phyloP scores from a whole-genome alignment of 64 coral and sea anemone genomes.

The Montipora cactus region DNA sequence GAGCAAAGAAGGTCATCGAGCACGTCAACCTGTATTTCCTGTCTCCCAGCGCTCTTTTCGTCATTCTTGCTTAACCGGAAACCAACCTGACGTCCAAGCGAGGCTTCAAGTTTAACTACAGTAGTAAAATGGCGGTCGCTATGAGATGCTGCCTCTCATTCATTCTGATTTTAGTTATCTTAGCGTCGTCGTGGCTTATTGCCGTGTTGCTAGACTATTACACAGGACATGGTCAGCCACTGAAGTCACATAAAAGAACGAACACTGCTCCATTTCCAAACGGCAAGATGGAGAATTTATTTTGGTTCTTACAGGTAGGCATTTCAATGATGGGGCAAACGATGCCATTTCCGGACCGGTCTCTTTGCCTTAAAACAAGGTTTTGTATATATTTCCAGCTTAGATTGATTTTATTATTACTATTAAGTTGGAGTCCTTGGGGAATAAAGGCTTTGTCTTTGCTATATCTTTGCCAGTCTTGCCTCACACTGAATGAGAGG shows the following conservation, averaged over 20 bases:
- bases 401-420: background rate
- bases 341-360: constrained; percentile 4
- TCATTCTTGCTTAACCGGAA: constrained; percentile 4
- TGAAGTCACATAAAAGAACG: constrained; percentile 64
- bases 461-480: too few relatives aligned
- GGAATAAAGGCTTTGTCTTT: too few relatives aligned
- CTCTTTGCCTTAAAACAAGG: background rate
- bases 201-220: constrained; percentile 94
- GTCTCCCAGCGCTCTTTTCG: background rate
- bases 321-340: background rate
- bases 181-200: constrained; percentile 86
- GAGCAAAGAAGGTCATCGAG: too few relatives aligned
- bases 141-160: constrained; percentile 74
- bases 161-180: constrained; percentile 77
- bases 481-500: too few relatives aligned
- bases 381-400: too few relatives aligned
- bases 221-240: constrained; percentile 70
- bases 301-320: constrained; percentile 97
- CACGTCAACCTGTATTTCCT: too few relatives aligned
- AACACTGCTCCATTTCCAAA: constrained; percentile 87
- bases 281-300: constrained; percentile 91
- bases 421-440: background rate
- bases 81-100: background rate
- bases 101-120: background rate
- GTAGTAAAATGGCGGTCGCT: constrained; percentile 59